A percentile compares a stretch with the other conserved stretches of the same genome.
These are phyloP conservation scores for Xanthorhoe designata DNA, from an alignment of 2,888 invertebrate species.

Conservation along the genomic window DNA sequence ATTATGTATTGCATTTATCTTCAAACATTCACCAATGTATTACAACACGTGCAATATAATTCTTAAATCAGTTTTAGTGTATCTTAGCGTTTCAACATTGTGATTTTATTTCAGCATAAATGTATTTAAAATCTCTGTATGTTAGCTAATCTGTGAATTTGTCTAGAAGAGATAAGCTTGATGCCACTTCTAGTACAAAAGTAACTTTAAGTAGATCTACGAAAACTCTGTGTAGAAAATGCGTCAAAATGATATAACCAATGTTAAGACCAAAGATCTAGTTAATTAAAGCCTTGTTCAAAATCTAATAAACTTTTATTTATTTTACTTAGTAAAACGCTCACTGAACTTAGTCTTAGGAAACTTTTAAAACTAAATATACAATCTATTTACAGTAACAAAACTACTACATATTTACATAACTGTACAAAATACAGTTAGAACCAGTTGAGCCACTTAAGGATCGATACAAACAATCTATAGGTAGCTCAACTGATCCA, in stretches of 20 bases:
- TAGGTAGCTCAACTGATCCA: no score
- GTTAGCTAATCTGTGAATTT: conserved; percentile 18
- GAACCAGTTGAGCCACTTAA: no score
- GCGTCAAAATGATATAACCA: conserved; percentile 81
- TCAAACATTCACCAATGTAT: conserved; percentile 11
- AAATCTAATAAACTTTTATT: conserved; percentile 60
- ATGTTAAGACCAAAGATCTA: conserved; percentile 89
- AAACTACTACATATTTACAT: no score
- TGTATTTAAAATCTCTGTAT: conserved; percentile 1
- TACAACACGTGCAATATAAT: conserved; percentile 22
- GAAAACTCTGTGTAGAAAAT: conserved; percentile 41
- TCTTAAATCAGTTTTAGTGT: background rate
- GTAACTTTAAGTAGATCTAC: conserved; percentile 12
- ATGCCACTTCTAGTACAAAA: conserved; percentile 18
- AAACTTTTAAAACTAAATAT: no score
- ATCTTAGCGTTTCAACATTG: background rate
- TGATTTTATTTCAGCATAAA: conserved; percentile 14
- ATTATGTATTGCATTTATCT: conserved; percentile 28
- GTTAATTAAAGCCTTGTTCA: conserved; percentile 82
- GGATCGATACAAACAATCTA: no score
- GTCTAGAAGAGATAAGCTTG: conserved; percentile 8
- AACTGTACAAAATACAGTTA: no score
- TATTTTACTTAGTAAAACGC: background rate
- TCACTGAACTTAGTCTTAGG: no score
- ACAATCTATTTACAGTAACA: no score